Conservation (phyloP, 2,797 vertebrate species). For the Diplodus puntazzo region DNA sequence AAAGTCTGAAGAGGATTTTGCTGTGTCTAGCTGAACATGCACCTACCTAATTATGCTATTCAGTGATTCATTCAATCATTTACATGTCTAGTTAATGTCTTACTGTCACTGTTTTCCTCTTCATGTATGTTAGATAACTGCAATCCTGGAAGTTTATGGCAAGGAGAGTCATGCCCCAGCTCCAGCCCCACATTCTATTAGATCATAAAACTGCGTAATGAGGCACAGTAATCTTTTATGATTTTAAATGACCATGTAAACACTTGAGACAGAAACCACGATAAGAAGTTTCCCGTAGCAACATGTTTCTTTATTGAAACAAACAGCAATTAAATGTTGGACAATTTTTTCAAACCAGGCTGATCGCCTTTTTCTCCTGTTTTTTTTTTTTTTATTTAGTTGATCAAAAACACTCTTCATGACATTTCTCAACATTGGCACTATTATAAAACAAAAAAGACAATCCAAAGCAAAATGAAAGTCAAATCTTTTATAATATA, state of each 20-base stretch:
- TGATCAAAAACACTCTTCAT: slow-evolving; percentile 34
- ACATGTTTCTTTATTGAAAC: slow-evolving; percentile 80
- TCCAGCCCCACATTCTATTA: slow-evolving; percentile 47
- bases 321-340: slow-evolving; percentile 53
- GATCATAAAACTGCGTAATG: slow-evolving; percentile 54
- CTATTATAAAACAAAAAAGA: slow-evolving; percentile 57
- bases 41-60: slow-evolving; percentile 47
- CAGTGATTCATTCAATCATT: slow-evolving; percentile 78
- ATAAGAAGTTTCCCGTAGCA: slow-evolving; percentile 58
- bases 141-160: slow-evolving; percentile 48
- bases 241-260: slow-evolving; percentile 45
- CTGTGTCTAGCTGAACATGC: slow-evolving; percentile 48
- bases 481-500: slow-evolving; percentile 61
- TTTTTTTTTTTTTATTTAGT: slow-evolving; percentile 19
- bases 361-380: slow-evolving; percentile 1
- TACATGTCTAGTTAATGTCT: slow-evolving; percentile 84
- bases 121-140: slow-evolving; percentile 39
- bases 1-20: slow-evolving; percentile 82
- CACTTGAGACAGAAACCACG: slow-evolving; percentile 25
- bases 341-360: slow-evolving; percentile 42
- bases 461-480: slow-evolving; percentile 52
- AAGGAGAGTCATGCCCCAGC: slow-evolving; percentile 34
- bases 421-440: slow-evolving; percentile 39
- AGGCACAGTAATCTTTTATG: slow-evolving; percentile 41
- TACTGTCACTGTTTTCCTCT: slow-evolving; percentile 67